phyloP scores from a whole-genome alignment of 2,888 invertebrate species.

The Drosophila merina region DNA sequence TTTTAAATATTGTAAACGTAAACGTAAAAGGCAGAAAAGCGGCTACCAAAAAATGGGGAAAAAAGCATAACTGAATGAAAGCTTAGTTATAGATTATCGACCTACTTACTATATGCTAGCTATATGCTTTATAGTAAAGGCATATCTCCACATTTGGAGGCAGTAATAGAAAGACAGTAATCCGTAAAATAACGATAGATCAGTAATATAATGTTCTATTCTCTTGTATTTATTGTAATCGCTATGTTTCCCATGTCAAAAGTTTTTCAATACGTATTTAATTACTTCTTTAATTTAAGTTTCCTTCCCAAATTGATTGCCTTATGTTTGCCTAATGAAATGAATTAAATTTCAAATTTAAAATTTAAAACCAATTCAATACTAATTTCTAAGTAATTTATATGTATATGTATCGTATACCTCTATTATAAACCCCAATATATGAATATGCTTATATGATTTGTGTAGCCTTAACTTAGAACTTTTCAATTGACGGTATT shows the following conservation, averaged over 20 bases:
- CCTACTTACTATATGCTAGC: conserved; percentile 50
- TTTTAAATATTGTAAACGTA: conserved; percentile 67
- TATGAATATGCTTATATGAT: conserved; percentile 54
- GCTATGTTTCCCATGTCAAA: conserved; percentile 48
- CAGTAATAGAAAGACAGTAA: conserved; percentile 43
- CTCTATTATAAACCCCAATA: conserved; percentile 37
- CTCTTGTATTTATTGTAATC: conserved; percentile 37
- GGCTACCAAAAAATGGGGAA: conserved; percentile 66
- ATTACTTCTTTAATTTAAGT: conserved; percentile 35
- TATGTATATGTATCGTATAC: conserved; percentile 52
- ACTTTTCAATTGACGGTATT: conserved; percentile 77
- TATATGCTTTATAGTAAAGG: conserved; percentile 37
- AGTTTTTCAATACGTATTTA: conserved; percentile 21
- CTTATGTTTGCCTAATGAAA: conserved; percentile 59
- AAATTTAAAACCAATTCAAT: conserved; percentile 26
- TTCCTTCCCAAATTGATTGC: conserved; percentile 46
- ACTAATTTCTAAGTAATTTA: conserved; percentile 71
- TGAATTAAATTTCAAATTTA: conserved; percentile 2
- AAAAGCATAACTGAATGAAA: conserved; percentile 42
- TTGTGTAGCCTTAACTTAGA: conserved; percentile 72
- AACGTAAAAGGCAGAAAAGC: conserved; percentile 61
- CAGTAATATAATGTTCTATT: conserved; percentile 14
- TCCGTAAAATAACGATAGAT: conserved; percentile 19
- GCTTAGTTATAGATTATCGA: conserved; percentile 59
- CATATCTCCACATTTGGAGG: conserved; percentile 29